Base-by-base conservation (phyloP, 2,113 vertebrate genomes). In the Bufo gargarizans region DNA sequence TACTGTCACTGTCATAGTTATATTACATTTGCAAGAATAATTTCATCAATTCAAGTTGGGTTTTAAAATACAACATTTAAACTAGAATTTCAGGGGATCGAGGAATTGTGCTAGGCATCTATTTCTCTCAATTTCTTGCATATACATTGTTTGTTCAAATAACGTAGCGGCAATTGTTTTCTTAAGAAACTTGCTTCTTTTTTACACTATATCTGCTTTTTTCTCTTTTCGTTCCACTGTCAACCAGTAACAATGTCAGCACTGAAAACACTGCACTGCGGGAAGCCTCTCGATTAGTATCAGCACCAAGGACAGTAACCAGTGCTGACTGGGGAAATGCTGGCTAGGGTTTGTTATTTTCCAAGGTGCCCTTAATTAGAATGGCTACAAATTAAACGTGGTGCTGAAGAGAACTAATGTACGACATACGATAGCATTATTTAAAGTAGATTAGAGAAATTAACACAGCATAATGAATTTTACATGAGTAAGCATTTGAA, bases 281-380 rank as follows among this genome's bases (percentile, higher is more conserved):
- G 82, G 87, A 84, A 89, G 81, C 82, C 22, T 84, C 61, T 84
- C 10, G 82, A 89, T 84, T 77, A 88, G 33, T 50, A 47, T 84
- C 82, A 89, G 87, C 82, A 89, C 81, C 82, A 89, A 89, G 87
- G 87, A 84, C 87, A 89, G 87, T 74, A 47, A 88, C 87, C 86
- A 83, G n/a, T 45, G 56, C 87, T 77, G 87, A 77, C 80, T 83
- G 56, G 87, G 87, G 87, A 89, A 56, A 84, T 69, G 82, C 58
- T 50, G 67, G 55, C 86, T 76, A 50, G 72, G 69, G 55, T 50
- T 22, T 76, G 55, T 83, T 47, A 58, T 19, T 53, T 76, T 89
- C 74, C 81, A 89, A 84, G 87, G 81, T 89, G 82, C 87, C 87
- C 74, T 89, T 84, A 89, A 89, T 89, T 84, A 89, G 11, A 67